Base-by-base conservation (phyloP, 2,113 vertebrate genomes). In the Trichechus manatus region DNA sequence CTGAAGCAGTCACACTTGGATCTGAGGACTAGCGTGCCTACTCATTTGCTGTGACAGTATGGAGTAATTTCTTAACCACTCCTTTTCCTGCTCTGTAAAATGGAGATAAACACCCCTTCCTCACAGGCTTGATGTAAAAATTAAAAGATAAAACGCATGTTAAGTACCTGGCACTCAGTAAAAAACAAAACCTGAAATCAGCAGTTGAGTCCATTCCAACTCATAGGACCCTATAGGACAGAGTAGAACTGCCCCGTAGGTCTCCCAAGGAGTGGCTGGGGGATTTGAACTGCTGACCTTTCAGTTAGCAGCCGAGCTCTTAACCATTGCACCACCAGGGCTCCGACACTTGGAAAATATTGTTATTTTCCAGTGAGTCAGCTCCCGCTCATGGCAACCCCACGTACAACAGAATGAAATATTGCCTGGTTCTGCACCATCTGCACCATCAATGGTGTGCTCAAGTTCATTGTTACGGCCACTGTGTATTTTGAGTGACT, bases 1-100 rank as follows among this genome's bases (percentile, higher is more conserved):
- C 31, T 23, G 5, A 1, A 7, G 39, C 3, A 56, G 39, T 5
- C 22, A 17, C 25, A 47, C 13, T 53, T 33, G 63, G 42, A 36
- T 25, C 59, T 0, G 0, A 27, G 47, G 33, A 14, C 68, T 64
- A 36, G 74, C 1, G 1, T 77, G 25, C n/a, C 29, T 25, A 1
- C 59, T 72, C n/a, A 0, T 29, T 33, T 20, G 23, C 33, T 29
- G 2, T 47, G 25, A 72, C 33, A 5, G 42, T 1, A 44, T 20
- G 66, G 53, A 25, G 39, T 53, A 50, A 83, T 53, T 25, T 44
- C 39, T 44, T 90, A 9, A 23, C 14, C 23, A 81, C 53, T 78
- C 11, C 9, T 50, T 85, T 72, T 89, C 42, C 68, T 61, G 39
- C 29, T 87, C 13, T 86, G 66, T 63, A 53, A 82, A 85, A 59